Evolutionary conservation across 2,888 invertebrate species (phyloP).

Genomic region (Xestia sexstrigata): DNA sequence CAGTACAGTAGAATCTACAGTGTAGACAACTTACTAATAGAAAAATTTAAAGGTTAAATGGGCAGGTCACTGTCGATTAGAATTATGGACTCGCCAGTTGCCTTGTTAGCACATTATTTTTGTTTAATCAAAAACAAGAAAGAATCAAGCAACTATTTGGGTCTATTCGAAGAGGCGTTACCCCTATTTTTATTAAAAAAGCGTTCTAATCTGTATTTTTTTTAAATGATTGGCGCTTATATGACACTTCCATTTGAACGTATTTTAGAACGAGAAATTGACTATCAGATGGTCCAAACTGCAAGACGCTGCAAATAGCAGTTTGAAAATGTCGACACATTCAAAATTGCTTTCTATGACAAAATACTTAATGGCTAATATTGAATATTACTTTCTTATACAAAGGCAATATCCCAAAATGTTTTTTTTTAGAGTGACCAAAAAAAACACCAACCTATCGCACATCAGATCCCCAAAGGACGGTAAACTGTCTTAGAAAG

Average conservation of each 20-base stretch:
- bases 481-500: constrained; percentile 10
- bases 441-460: background rate
- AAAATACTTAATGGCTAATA: background rate
- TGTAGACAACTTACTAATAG: constrained; percentile 22
- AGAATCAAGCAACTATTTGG: background rate
- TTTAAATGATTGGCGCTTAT: no score
- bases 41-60: constrained; percentile 42
- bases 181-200: no score
- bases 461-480: background rate
- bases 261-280: background rate
- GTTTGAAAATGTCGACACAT: background rate
- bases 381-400: no score
- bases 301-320: background rate
- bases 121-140: no score
- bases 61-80: constrained; percentile 13
- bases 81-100: constrained; percentile 21
- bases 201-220: no score
- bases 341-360: background rate
- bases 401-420: background rate
- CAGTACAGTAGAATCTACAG: background rate
- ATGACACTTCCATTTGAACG: background rate
- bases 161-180: no score
- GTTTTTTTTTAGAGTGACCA: background rate
- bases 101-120: constrained; percentile 32
- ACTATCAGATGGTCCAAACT: background rate